Evolutionary conservation across 1,140 invertebrate genomes (phyloP).

Genomic region (Phortica variegata): DNA sequence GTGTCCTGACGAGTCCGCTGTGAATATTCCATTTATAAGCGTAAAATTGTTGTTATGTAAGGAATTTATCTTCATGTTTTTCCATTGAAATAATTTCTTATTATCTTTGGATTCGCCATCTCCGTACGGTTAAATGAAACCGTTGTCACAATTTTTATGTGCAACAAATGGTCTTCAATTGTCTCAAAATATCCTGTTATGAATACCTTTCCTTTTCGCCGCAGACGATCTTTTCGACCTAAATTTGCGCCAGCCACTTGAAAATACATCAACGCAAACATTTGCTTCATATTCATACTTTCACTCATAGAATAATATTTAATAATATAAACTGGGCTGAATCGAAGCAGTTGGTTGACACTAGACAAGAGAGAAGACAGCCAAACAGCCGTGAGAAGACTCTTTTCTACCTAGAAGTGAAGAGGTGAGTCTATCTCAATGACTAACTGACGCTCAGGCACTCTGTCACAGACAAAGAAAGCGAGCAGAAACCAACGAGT

Average conservation of each 20-base stretch:
- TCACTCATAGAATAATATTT: conserved; percentile 47
- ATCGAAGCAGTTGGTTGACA: no score
- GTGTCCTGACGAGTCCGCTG: conserved; percentile 26
- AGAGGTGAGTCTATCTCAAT: no score
- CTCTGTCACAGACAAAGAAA: no score
- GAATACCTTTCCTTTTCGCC: conserved; percentile 3
- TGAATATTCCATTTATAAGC: conserved; percentile 48
- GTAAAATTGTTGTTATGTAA: conserved; percentile 37
- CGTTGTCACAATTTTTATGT: conserved; percentile 35
- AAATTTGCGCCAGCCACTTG: conserved; percentile 31
- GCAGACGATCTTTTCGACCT: no score
- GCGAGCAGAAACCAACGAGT: neutral
- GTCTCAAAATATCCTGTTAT: conserved; percentile 14
- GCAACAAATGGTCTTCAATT: conserved; percentile 9
- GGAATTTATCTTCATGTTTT: conserved; percentile 1
- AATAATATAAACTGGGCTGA: no score
- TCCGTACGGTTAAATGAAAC: no score
- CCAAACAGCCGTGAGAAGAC: no score
- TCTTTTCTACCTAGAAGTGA: no score
- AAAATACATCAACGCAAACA: conserved; percentile 43
- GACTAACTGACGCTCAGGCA: no score
- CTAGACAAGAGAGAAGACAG: no score
- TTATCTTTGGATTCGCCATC: conserved; percentile 1
- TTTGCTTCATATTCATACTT: conserved; percentile 30
- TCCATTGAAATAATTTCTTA: conserved; percentile 12